These are phyloP conservation scores for Oscheius sp. DNA, from an alignment of 2,888 invertebrate species.

Conservation along the genomic window DNA sequence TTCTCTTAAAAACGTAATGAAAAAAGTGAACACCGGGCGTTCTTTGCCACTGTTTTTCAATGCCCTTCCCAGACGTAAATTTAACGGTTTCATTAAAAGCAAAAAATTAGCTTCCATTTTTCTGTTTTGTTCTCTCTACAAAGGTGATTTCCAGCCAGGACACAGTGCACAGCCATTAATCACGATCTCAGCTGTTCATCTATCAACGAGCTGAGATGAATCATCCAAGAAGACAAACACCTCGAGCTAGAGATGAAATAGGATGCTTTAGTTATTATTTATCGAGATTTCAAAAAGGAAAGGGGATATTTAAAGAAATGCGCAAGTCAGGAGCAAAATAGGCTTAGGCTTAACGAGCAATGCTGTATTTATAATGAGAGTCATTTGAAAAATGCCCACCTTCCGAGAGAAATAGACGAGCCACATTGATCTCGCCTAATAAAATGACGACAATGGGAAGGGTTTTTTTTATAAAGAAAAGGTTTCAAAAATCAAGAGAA, in stretches of 20 bases:
- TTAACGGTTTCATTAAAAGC: no score
- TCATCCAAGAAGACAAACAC: not conserved
- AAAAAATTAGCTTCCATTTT: no score
- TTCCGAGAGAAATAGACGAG: not conserved
- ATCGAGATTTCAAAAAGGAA: no score
- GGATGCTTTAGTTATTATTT: not conserved
- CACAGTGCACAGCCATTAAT: constrained; percentile 7
- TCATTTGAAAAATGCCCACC: constrained; percentile 21
- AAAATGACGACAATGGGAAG: not conserved
- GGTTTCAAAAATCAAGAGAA: not conserved
- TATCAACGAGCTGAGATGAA: not conserved
- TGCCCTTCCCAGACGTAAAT: no score
- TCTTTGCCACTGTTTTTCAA: no score
- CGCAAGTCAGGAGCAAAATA: not conserved
- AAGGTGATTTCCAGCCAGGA: no score
- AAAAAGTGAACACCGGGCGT: no score
- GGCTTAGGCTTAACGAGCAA: not conserved
- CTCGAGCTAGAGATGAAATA: not conserved
- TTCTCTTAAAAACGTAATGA: no score
- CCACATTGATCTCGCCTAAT: not conserved
- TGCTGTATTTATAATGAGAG: constrained; percentile 14
- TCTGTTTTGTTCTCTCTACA: no score
- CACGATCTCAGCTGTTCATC: constrained; percentile 15
- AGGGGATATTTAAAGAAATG: not conserved
- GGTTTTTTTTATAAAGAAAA: not conserved